Evolutionary conservation across 2,113 vertebrate species (phyloP).

Genomic region (Erinaceus europaeus): DNA sequence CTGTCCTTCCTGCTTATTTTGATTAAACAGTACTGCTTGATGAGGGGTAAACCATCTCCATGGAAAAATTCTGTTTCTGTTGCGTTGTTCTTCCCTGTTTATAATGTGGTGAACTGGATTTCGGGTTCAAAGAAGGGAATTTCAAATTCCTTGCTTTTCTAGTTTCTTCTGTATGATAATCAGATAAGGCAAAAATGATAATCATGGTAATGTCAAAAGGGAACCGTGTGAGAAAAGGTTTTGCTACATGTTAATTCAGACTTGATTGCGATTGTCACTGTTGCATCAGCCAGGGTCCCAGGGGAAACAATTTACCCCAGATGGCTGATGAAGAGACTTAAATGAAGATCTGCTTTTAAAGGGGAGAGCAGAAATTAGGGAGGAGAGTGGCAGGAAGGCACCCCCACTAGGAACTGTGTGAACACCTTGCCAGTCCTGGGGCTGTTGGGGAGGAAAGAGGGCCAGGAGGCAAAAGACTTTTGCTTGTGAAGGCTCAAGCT

Average conservation of each 20-base stretch:
- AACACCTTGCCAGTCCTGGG: not conserved
- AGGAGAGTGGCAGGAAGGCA: not conserved
- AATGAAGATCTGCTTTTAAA: not conserved
- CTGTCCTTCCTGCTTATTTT: not conserved
- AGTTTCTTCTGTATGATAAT: slow-evolving; percentile 6
- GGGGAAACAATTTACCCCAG: not conserved
- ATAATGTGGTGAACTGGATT: not conserved
- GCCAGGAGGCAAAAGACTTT: not conserved
- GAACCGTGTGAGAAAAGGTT: slow-evolving; percentile 23
- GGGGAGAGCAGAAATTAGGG: not conserved
- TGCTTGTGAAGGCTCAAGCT: not conserved
- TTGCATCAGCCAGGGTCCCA: not conserved
- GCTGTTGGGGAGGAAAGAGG: too few species aligned
- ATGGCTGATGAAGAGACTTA: not conserved
- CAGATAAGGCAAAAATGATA: not conserved
- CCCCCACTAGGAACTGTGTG: not conserved
- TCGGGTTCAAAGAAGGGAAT: not conserved
- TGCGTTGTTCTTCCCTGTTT: not conserved
- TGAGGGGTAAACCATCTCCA: not conserved
- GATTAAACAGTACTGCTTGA: not conserved
- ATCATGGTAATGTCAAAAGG: slow-evolving; percentile 33
- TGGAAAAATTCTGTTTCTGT: slow-evolving; percentile 1
- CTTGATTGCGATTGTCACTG: slow-evolving; percentile 35
- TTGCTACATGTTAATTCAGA: slow-evolving; percentile 41
- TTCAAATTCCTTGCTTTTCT: slow-evolving; percentile 20